A percentile compares a stretch with the other conserved stretches of the same genome.
These are phyloP conservation scores for Misgurnus mizolepis DNA, from an alignment of 2,113 vertebrate genomes.

Conservation along the genomic window DNA sequence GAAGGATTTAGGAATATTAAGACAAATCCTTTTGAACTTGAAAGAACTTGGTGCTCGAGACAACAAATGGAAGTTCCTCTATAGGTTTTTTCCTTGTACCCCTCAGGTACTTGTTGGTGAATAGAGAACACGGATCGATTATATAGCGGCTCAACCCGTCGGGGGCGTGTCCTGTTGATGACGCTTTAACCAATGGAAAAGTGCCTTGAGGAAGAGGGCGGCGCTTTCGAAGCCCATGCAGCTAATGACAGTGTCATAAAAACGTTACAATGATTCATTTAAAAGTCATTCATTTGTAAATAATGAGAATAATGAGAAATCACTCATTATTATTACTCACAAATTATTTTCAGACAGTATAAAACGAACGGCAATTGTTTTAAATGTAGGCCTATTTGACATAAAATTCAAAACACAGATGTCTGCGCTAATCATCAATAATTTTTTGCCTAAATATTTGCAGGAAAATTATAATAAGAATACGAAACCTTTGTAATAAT, in stretches of 20 bases:
- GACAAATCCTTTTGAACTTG: not conserved
- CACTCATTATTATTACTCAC: not conserved
- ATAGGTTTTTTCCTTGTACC: conserved; percentile 46
- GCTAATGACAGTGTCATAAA: conserved; percentile 33
- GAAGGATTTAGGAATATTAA: conserved; percentile 1
- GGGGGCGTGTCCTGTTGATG: conserved; percentile 49
- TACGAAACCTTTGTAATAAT: too few relatives aligned
- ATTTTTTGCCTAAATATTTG: too few relatives aligned
- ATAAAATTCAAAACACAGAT: not conserved
- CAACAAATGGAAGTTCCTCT: not conserved
- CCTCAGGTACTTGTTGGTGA: conserved; percentile 61
- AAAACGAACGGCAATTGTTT: not conserved
- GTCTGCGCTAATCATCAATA: too few relatives aligned
- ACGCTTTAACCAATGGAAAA: conserved; percentile 64
- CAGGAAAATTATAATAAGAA: too few relatives aligned
- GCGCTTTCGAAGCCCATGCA: conserved; percentile 49
- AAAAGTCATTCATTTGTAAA: not conserved
- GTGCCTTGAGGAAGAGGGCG: conserved; percentile 50
- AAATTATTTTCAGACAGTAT: not conserved
- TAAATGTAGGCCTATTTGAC: not conserved
- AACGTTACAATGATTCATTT: conserved; percentile 26
- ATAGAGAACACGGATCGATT: conserved; percentile 39
- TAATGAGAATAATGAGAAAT: not conserved
- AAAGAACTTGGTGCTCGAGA: conserved; percentile 44
- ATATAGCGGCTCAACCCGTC: conserved; percentile 57